Evolutionary conservation across 2,888 invertebrate genomes (phyloP).

Genomic region (Aquatica leii): DNA sequence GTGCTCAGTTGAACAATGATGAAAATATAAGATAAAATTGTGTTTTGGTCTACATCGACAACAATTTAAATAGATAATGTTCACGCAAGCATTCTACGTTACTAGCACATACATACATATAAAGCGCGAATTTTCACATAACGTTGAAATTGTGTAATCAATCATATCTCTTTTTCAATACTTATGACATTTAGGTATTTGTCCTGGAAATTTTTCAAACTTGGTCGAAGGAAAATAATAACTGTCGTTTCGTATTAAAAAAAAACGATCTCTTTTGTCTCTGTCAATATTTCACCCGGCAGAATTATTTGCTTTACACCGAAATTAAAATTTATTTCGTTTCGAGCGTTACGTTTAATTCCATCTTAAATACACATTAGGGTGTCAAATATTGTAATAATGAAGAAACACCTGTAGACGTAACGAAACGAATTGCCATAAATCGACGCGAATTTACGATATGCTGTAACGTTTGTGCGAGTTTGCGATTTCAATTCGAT

Average conservation of each 20-base stretch:
- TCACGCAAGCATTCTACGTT: too few relatives aligned
- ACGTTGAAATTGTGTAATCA: conserved; percentile 17
- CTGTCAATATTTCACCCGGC: too few relatives aligned
- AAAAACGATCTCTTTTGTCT: too few relatives aligned
- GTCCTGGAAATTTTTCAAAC: not conserved
- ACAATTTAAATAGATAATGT: too few relatives aligned
- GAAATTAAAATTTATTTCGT: conserved; percentile 12
- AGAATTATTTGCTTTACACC: too few relatives aligned
- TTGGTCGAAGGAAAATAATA: not conserved
- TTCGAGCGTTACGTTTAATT: conserved; percentile 8
- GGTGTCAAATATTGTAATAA: conserved; percentile 12
- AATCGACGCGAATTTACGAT: conserved; percentile 24
- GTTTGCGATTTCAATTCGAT: conserved; percentile 3
- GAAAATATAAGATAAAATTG: too few relatives aligned
- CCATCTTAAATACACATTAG: conserved; percentile 13
- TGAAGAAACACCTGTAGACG: conserved; percentile 26
- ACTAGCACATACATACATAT: too few relatives aligned
- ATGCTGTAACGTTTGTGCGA: not conserved
- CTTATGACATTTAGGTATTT: not conserved
- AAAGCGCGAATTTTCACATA: not conserved
- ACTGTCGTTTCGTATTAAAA: too few relatives aligned
- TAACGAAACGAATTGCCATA: conserved; percentile 18
- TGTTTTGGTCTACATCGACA: too few relatives aligned
- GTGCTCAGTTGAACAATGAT: too few relatives aligned
- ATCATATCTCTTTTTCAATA: conserved; percentile 17